A percentile compares a stretch with the other conserved stretches of the same genome.
phyloP scores from a whole-genome alignment of 1,140 invertebrate genomes.

The Harlomillsia oculata region DNA sequence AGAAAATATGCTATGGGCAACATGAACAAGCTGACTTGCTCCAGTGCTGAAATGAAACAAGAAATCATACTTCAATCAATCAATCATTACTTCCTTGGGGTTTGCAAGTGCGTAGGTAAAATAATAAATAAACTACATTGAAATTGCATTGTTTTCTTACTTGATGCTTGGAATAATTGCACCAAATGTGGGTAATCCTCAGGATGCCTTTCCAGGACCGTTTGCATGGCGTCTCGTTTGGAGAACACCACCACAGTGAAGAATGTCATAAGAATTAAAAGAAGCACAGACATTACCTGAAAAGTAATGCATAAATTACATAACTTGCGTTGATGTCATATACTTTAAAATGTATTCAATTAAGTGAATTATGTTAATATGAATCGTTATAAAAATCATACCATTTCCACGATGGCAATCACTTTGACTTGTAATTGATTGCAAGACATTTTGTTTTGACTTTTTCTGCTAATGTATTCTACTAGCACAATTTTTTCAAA shows the following conservation, averaged over 20 bases:
- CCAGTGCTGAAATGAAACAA: conserved; percentile 7
- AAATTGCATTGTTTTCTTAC: neutral
- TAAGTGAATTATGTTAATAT: neutral
- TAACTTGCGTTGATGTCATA: no score
- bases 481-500: neutral
- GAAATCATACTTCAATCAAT: conserved; percentile 1
- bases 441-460: conserved; percentile 11
- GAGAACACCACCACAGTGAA: neutral
- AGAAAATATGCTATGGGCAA: conserved; percentile 11
- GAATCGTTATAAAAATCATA: neutral
- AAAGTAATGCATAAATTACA: neutral
- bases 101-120: no score
- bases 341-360: neutral
- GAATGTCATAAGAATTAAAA: conserved; percentile 15
- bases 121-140: neutral
- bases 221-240: conserved; percentile 5
- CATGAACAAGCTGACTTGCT: conserved; percentile 19
- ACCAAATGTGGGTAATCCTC: neutral
- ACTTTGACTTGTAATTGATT: conserved; percentile 16
- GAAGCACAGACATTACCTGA: conserved; percentile 11
- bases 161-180: neutral
- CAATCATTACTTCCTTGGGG: neutral
- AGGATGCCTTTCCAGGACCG: neutral
- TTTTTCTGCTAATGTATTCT: neutral
- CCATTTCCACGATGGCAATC: conserved; percentile 20